Base-by-base conservation (phyloP, 2,797 vertebrate species). In the Bradypodion pumilum region DNA sequence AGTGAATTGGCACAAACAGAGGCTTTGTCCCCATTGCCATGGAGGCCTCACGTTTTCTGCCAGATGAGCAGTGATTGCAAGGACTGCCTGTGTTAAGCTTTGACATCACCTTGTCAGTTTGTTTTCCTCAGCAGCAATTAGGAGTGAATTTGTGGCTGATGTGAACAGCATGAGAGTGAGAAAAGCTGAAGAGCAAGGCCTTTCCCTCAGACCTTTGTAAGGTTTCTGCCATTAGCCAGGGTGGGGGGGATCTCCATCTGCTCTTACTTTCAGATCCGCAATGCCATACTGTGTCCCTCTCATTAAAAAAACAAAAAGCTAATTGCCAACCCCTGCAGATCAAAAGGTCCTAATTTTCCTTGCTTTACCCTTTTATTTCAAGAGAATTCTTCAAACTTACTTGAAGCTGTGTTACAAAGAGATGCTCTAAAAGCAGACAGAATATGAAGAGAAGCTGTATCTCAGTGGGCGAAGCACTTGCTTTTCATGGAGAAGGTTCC, bases 61-160 rank as follows among this genome's bases (percentile, higher is more conserved):
- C 62, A 65, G 60, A 84, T 63, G 75, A 73, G 77, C 0, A 83
- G 70, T 79, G 84, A 85, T 42, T 56, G 44, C 32, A 66, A 80
- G 89, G 80, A 46, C 69, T 76, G 62, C 12, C 32, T 56, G 65
- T 56, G 65, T 1, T 85, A 87, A 80, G 52, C 75, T 81, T 74
- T 2, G 42, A 25, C 52, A 35, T 74, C 81, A 82, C 2, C 2
- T 37, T 74, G 49, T 88, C 12, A 81, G 79, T 73, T 21, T 78
- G 16, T 63, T 87, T 84, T 72, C 83, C 78, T 85, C 68, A 72
- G 82, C 72, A 81, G 81, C 84, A 86, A 16, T 91, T 88, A 88
- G 78, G 37, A 66, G 74, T 81, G 90, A 82, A 90, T 88, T 87
- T 82, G 37, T 35, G n/a, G 16, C 52, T 89, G 60, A 90, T 44